Percentiles rank a stretch among this genome's conserved stretches.
phyloP scores from a whole-genome alignment of 2,888 invertebrate genomes.

The Dusona sp. region DNA sequence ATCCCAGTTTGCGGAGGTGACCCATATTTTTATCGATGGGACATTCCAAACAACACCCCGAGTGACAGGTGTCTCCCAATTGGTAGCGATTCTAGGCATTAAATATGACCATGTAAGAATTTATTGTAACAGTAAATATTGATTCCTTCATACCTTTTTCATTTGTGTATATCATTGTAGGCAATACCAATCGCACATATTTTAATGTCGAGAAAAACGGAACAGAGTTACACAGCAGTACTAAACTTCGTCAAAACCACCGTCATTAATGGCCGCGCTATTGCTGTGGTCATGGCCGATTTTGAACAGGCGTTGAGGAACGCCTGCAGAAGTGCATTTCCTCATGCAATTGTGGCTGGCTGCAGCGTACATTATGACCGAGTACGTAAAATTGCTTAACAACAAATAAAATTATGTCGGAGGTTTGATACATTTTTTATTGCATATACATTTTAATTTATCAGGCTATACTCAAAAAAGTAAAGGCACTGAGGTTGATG shows the following conservation, averaged over 20 bases:
- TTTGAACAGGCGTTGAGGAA: slow-evolving; percentile 41
- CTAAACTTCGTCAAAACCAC: not conserved
- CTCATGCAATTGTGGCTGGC: slow-evolving; percentile 25
- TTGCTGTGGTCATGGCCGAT: slow-evolving; percentile 37
- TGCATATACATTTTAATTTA: slow-evolving; percentile 11
- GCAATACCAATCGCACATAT: slow-evolving; percentile 42
- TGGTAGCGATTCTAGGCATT: slow-evolving; percentile 47
- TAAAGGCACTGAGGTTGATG: not conserved
- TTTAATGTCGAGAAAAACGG: slow-evolving; percentile 30
- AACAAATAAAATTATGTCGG: not conserved
- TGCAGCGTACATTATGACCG: slow-evolving; percentile 48
- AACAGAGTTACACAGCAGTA: slow-evolving; percentile 37
- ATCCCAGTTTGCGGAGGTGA: not conserved
- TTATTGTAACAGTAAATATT: slow-evolving; percentile 8
- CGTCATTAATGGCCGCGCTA: not conserved
- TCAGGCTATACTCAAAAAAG: slow-evolving; percentile 20
- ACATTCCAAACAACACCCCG: slow-evolving; percentile 49
- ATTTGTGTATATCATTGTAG: slow-evolving; percentile 27
- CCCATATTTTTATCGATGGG: slow-evolving; percentile 54
- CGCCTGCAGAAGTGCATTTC: slow-evolving; percentile 18
- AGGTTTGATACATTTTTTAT: not conserved
- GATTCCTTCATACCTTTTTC: not conserved
- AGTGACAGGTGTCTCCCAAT: slow-evolving; percentile 17
- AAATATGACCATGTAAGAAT: slow-evolving; percentile 43
- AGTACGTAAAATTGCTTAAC: not conserved